These are phyloP conservation scores for Drosophila cyrtoloma DNA, from an alignment of 2,888 invertebrate species.

Conservation along the genomic window DNA sequence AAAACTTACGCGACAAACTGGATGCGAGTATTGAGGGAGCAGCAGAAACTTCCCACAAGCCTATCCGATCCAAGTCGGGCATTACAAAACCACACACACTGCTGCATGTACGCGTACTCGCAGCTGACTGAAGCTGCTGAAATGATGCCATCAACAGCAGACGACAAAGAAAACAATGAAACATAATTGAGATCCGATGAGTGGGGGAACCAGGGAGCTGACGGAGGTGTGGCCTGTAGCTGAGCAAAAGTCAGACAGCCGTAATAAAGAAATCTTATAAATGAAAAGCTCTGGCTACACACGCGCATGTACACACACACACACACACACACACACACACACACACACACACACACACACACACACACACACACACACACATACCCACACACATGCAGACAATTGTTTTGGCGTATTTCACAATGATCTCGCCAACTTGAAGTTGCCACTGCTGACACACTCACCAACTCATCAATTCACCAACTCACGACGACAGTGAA, in stretches of 20 bases:
- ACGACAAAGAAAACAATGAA: slow-evolving; percentile 51
- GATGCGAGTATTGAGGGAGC: slow-evolving; percentile 66
- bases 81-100: slow-evolving; percentile 62
- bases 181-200: slow-evolving; percentile 32
- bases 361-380: slow-evolving; percentile 25
- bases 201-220: slow-evolving; percentile 15
- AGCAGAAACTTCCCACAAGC: slow-evolving; percentile 73
- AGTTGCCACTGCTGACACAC: slow-evolving; percentile 55
- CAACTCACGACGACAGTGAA: slow-evolving; percentile 34
- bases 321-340: not conserved
- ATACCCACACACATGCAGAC: slow-evolving; percentile 28
- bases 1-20: slow-evolving; percentile 75
- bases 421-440: slow-evolving; percentile 64
- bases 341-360: slow-evolving; percentile 28
- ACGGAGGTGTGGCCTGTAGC: slow-evolving; percentile 34
- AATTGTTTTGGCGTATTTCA: slow-evolving; percentile 52
- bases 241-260: slow-evolving; percentile 52
- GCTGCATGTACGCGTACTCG: slow-evolving; percentile 47
- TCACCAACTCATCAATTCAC: slow-evolving; percentile 37
- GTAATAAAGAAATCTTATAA: slow-evolving; percentile 71
- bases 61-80: slow-evolving; percentile 22
- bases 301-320: not conserved
- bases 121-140: slow-evolving; percentile 71
- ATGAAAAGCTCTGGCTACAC: slow-evolving; percentile 49
- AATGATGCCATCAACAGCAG: slow-evolving; percentile 80